Evolutionary conservation across 2,797 vertebrate species (phyloP).

Genomic region (Gymnopithys bicolor): DNA sequence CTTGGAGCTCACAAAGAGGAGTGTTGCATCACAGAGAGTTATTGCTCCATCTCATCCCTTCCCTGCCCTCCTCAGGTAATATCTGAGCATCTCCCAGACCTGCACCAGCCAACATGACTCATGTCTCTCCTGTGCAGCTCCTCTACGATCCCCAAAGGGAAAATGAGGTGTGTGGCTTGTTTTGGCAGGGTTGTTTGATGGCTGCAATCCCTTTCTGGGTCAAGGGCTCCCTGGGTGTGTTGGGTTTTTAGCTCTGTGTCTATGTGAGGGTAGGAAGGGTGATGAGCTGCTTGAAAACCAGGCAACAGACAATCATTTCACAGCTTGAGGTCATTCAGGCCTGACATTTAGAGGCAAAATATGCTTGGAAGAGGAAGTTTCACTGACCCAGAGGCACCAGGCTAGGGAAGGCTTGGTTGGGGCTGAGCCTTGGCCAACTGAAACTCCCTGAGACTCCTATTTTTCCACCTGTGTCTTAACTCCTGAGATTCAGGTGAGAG

Average conservation of each 20-base stretch:
- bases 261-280: not conserved
- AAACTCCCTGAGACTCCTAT: not conserved
- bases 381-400: not conserved
- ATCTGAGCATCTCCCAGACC: not conserved
- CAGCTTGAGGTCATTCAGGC: not conserved
- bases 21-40: not conserved
- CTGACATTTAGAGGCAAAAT: not conserved
- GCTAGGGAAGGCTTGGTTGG: not conserved
- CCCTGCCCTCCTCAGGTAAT: not conserved
- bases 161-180: not conserved
- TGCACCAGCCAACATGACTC: not conserved
- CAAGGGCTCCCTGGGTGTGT: not conserved
- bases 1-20: not conserved
- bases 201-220: not conserved
- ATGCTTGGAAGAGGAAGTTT: not conserved
- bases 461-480: not conserved
- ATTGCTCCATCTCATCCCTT: not conserved
- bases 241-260: not conserved
- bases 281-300: slow-evolving; percentile 8
- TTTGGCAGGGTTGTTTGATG: not conserved
- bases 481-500: not conserved
- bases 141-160: not conserved
- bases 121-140: fast-evolving
- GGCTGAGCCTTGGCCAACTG: not conserved
- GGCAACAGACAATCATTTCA: not conserved